These are phyloP conservation scores for Oscheius onirici DNA, from an alignment of 2,888 invertebrate genomes.

Conservation along the genomic window DNA sequence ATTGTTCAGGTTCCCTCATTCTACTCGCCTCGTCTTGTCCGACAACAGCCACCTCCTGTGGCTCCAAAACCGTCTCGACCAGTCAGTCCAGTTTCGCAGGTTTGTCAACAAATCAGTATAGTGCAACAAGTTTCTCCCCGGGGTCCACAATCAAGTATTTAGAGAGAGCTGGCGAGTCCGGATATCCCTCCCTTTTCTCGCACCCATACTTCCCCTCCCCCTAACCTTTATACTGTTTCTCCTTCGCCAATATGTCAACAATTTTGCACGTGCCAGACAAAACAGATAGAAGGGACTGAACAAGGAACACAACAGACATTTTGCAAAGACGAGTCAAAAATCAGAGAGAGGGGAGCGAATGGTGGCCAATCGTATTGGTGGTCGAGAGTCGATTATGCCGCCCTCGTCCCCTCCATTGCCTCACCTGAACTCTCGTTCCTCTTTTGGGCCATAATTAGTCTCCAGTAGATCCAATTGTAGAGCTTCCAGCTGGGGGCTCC, in stretches of 20 bases:
- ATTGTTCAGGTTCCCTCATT: conserved; percentile 63
- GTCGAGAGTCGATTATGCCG: conserved; percentile 26
- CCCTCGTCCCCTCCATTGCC: conserved; percentile 1
- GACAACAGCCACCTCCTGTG: conserved; percentile 59
- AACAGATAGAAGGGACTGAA: no score
- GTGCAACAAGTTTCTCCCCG: neutral
- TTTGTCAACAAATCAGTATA: conserved; percentile 14
- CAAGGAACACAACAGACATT: no score
- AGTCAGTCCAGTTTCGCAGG: conserved; percentile 60
- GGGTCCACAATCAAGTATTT: conserved; percentile 24
- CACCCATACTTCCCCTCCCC: conserved; percentile 13
- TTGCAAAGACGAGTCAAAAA: no score
- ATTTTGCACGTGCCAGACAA: neutral
- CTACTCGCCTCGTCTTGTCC: conserved; percentile 68
- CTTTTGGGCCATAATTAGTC: neutral
- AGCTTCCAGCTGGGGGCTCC: no score
- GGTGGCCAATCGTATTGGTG: conserved; percentile 9
- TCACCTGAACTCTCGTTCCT: neutral
- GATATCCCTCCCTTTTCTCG: conserved; percentile 31
- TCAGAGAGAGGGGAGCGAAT: neutral
- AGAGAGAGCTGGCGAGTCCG: conserved; percentile 22
- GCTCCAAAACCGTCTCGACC: conserved; percentile 38
- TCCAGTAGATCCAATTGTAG: neutral
- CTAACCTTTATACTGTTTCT: conserved; percentile 16
- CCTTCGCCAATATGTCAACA: neutral